A percentile compares a stretch with the other conserved stretches of the same genome.
These are phyloP conservation scores for Myotis myotis DNA, from an alignment of 2,797 vertebrate species.

Conservation along the genomic window DNA sequence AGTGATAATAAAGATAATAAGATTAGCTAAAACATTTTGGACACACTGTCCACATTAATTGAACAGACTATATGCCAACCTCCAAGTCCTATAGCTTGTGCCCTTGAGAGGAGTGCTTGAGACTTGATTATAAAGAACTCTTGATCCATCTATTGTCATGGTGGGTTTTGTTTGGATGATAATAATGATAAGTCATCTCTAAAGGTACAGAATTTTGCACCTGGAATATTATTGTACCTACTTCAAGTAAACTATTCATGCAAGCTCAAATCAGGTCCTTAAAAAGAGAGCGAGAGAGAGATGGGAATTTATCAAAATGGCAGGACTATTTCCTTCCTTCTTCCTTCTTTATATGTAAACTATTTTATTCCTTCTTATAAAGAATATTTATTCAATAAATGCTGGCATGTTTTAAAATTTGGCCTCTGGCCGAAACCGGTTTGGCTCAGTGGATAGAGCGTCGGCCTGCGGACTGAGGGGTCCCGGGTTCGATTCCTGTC, in stretches of 20 bases:
- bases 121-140: not conserved
- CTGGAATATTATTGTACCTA: not conserved
- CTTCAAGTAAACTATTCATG: not conserved
- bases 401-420: not conserved
- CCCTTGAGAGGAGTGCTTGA: not conserved
- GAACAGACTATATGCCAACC: not conserved
- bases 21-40: not conserved
- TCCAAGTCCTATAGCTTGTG: not conserved
- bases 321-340: not conserved
- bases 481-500: no score
- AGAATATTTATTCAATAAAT: not conserved
- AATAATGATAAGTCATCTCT: not conserved
- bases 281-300: not conserved
- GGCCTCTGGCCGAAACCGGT: not conserved
- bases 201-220: not conserved
- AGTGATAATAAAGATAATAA: not conserved
- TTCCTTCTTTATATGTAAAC: not conserved
- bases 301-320: not conserved
- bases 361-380: conserved; percentile 16
- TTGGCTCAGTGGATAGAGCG: no score
- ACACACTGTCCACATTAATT: not conserved
- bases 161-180: not conserved
- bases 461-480: no score
- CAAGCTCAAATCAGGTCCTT: not conserved
- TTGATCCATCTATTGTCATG: not conserved